Evolutionary conservation across 2,113 vertebrate genomes (phyloP).

Genomic region (Glaucidium brasilianum): DNA sequence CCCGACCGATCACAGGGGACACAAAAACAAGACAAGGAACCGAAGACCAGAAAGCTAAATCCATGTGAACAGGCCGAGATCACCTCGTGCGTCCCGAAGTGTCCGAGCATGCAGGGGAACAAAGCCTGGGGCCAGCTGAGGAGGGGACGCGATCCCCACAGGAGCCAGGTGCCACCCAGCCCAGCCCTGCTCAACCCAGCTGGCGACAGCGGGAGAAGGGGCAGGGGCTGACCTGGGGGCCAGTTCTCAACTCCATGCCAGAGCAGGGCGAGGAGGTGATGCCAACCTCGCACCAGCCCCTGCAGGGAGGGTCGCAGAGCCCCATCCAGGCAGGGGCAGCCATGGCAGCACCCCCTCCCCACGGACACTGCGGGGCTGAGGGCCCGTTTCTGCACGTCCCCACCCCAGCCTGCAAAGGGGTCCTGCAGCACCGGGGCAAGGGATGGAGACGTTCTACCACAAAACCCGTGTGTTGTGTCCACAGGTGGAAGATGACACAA

Average conservation of each 20-base stretch:
- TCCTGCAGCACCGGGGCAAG: background rate
- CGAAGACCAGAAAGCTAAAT: background rate
- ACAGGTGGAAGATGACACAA: accelerated
- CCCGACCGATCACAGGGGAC: background rate
- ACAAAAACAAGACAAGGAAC: background rate
- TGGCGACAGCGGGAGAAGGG: background rate
- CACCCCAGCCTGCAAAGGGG: background rate
- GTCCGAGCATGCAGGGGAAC: accelerated
- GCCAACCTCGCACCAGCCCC: accelerated
- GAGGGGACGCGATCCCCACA: accelerated
- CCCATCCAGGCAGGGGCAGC: background rate
- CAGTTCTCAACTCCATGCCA: background rate
- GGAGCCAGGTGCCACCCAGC: accelerated
- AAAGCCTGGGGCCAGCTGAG: background rate
- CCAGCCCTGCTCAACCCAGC: too few relatives aligned
- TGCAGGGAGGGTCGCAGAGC: accelerated
- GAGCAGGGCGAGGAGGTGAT: background rate
- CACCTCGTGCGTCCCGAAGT: background rate
- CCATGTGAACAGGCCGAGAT: background rate
- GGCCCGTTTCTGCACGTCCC: background rate
- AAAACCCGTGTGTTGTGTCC: accelerated
- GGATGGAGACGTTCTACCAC: background rate
- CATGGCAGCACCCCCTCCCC: background rate
- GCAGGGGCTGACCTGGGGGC: accelerated
- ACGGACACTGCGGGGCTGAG: accelerated